A percentile compares a stretch with the other conserved stretches of the same genome.
Conservation (phyloP, 2,113 vertebrate species). For the Notothenia coriiceps region DNA sequence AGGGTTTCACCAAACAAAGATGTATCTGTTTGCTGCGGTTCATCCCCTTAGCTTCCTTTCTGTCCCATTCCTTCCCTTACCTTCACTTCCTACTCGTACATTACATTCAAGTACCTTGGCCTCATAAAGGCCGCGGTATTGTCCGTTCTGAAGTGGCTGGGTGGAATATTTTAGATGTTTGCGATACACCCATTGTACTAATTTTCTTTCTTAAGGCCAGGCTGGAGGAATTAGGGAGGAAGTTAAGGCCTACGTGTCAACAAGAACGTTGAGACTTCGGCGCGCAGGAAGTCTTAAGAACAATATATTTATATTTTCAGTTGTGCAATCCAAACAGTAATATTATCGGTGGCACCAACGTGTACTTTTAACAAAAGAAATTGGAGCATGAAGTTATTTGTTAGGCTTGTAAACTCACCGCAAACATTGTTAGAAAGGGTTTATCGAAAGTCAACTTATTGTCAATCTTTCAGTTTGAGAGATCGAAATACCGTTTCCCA, state of each 20-base stretch:
- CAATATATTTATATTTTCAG: slow-evolving; percentile 64
- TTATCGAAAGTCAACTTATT: background rate
- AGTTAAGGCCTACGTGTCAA: slow-evolving; percentile 70
- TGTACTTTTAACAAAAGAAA: background rate
- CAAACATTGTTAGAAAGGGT: background rate
- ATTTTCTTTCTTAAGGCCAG: slow-evolving; percentile 52
- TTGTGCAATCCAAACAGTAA: slow-evolving; percentile 48
- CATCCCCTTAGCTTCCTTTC: slow-evolving; percentile 13
- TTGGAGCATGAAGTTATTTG: slow-evolving; percentile 13
- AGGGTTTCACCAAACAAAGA: slow-evolving; percentile 47
- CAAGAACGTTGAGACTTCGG: slow-evolving; percentile 38
- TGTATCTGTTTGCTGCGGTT: slow-evolving; percentile 48
- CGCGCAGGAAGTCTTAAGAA: slow-evolving; percentile 65
- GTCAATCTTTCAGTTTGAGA: too few relatives aligned
- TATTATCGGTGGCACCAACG: slow-evolving; percentile 45
- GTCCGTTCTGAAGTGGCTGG: slow-evolving; percentile 53
- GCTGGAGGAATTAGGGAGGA: slow-evolving; percentile 55
- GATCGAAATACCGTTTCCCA: too few relatives aligned
- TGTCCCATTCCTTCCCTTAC: slow-evolving; percentile 21
- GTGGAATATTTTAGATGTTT: slow-evolving; percentile 68
- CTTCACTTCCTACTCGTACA: slow-evolving; percentile 11
- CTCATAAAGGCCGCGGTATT: slow-evolving; percentile 37
- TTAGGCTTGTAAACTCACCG: background rate
- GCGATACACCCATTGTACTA: slow-evolving; percentile 76
- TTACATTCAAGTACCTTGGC: too few relatives aligned